These are phyloP conservation scores for Thereva nobilitata DNA, from an alignment of 2,888 invertebrate species.

Conservation along the genomic window DNA sequence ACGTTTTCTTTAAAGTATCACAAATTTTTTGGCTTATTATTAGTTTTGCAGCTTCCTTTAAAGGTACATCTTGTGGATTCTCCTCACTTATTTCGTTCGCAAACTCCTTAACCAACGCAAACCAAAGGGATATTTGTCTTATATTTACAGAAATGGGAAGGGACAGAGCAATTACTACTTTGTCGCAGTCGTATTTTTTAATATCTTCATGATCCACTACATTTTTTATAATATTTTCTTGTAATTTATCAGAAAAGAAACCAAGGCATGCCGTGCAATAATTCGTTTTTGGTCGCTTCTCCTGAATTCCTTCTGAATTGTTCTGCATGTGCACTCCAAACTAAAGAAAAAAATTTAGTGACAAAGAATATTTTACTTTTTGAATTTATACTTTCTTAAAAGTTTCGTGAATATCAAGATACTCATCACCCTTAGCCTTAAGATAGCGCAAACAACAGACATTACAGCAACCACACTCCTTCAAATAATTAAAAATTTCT, in stretches of 20 bases:
- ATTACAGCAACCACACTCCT: slow-evolving; percentile 67
- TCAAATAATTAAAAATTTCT: slow-evolving; percentile 60
- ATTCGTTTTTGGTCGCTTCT: not conserved
- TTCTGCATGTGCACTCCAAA: not conserved
- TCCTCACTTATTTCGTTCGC: slow-evolving; percentile 57
- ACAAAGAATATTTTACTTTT: not conserved
- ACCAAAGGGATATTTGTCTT: slow-evolving; percentile 68
- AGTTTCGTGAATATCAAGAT: slow-evolving; percentile 60
- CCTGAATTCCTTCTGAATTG: not conserved
- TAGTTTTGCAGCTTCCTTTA: slow-evolving; percentile 84
- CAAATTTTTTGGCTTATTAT: slow-evolving; percentile 67
- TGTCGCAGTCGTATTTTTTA: slow-evolving; percentile 65
- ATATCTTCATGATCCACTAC: slow-evolving; percentile 61
- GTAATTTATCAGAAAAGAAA: slow-evolving; percentile 65
- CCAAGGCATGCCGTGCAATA: slow-evolving; percentile 75
- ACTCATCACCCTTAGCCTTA: slow-evolving; percentile 64
- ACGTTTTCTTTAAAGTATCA: slow-evolving; percentile 60
- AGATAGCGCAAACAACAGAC: slow-evolving; percentile 71
- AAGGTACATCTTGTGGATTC: slow-evolving; percentile 59
- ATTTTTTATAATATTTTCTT: slow-evolving; percentile 61
- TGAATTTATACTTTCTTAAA: slow-evolving; percentile 60
- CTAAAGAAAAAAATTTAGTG: not conserved
- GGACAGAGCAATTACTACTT: slow-evolving; percentile 72
- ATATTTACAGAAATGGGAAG: slow-evolving; percentile 70
- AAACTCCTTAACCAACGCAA: slow-evolving; percentile 64